phyloP scores from a whole-genome alignment of 2,113 vertebrate genomes.

The Callospermophilus lateralis region DNA sequence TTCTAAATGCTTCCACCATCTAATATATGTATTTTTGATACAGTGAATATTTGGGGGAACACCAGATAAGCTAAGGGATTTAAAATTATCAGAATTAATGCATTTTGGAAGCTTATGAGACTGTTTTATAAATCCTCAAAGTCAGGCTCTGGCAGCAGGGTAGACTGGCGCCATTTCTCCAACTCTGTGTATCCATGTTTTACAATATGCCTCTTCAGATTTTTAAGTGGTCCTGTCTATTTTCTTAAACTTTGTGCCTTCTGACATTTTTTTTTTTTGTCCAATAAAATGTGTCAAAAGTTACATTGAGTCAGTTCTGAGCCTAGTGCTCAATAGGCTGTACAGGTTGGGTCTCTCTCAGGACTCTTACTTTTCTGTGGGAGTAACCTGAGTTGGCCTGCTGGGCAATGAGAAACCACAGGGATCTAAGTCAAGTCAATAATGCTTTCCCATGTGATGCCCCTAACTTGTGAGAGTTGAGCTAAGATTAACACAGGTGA shows the following conservation, averaged over 20 bases:
- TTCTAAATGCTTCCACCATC: neutral
- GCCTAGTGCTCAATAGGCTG: neutral
- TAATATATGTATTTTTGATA: neutral
- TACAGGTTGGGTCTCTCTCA: neutral
- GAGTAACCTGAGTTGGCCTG: neutral
- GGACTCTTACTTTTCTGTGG: rapidly evolving
- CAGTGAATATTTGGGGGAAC: neutral
- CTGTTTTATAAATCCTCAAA: neutral
- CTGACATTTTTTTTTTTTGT: neutral
- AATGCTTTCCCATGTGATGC: neutral
- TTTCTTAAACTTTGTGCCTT: neutral
- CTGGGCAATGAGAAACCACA: neutral
- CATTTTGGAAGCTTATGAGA: neutral
- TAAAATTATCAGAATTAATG: neutral
- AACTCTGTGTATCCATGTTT: neutral
- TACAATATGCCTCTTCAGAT: rapidly evolving
- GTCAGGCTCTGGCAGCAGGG: neutral
- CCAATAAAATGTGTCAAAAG: neutral
- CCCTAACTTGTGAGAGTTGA: neutral
- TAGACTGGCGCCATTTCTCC: neutral
- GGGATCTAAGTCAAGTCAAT: neutral
- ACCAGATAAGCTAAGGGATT: neutral
- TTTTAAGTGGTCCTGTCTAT: neutral
- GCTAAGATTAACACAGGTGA: neutral
- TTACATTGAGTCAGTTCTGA: neutral